These are phyloP conservation scores for Chorisops tibialis DNA, from an alignment of 2,888 invertebrate genomes.

Conservation along the genomic window DNA sequence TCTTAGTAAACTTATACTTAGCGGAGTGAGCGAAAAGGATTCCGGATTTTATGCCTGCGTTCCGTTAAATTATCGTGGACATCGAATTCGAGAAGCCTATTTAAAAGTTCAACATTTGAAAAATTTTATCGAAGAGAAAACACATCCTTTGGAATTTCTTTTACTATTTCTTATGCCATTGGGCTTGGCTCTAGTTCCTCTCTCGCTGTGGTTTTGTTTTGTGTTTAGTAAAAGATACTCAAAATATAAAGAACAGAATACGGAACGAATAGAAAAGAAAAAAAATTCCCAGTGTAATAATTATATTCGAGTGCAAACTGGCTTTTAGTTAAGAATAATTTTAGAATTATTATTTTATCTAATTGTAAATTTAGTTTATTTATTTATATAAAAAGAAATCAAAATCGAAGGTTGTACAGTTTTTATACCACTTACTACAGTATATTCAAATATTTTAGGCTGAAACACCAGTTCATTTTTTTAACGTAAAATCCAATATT, in stretches of 20 bases:
- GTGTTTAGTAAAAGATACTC: conserved; percentile 23
- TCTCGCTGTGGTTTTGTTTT: conserved; percentile 47
- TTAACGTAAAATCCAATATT: too few species aligned
- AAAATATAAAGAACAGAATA: neutral
- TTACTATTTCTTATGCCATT: conserved; percentile 48
- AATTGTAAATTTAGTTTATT: too few species aligned
- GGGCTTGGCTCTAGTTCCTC: conserved; percentile 45
- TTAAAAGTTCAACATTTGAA: conserved; percentile 37
- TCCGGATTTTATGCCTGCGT: conserved; percentile 49
- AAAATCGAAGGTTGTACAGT: too few species aligned
- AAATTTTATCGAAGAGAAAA: conserved; percentile 14
- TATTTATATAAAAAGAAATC: too few species aligned
- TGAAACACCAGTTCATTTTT: too few species aligned
- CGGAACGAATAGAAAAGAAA: conserved; percentile 9
- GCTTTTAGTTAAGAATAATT: too few species aligned
- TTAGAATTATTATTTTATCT: too few species aligned
- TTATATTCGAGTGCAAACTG: conserved; percentile 1
- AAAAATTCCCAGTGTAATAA: neutral
- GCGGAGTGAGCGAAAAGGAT: conserved; percentile 42
- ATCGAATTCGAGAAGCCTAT: conserved; percentile 46
- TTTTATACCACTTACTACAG: too few species aligned
- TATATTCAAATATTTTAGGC: too few species aligned
- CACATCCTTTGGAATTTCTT: conserved; percentile 43
- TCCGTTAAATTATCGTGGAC: conserved; percentile 47
- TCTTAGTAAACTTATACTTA: conserved; percentile 48